Evolutionary conservation across 2,113 vertebrate species (phyloP).

Genomic region (Chitala chitala): DNA sequence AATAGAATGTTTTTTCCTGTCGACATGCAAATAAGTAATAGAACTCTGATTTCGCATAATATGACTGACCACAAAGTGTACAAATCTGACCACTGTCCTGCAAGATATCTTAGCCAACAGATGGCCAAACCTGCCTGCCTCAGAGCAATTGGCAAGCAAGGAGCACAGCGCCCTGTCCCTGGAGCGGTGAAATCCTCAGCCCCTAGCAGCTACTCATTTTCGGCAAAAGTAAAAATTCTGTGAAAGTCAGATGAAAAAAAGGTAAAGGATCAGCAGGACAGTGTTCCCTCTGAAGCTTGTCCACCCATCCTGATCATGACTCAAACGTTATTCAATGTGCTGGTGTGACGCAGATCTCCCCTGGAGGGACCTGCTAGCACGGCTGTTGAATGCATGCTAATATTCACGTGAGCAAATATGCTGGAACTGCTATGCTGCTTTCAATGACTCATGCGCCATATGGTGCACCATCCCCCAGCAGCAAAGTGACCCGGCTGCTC

Average conservation of each 20-base stretch:
- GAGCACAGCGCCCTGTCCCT: neutral
- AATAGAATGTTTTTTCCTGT: neutral
- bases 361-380: constrained; percentile 3
- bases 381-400: neutral
- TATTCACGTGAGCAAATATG: constrained; percentile 2
- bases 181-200: too few species aligned
- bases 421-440: constrained; percentile 10
- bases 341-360: too few species aligned
- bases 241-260: too few species aligned
- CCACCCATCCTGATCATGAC: too few species aligned
- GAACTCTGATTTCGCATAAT: neutral
- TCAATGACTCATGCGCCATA: constrained; percentile 36
- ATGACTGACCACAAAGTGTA: neutral
- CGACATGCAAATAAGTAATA: too few species aligned
- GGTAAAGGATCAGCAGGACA: too few species aligned
- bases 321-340: too few species aligned
- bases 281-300: too few species aligned
- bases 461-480: constrained; percentile 13
- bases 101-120: constrained; percentile 28
- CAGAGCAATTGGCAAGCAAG: neutral
- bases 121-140: constrained; percentile 21
- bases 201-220: too few species aligned
- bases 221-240: too few species aligned
- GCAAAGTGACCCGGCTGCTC: constrained; percentile 10
- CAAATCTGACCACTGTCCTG: neutral